Conservation (phyloP, 1,140 invertebrate genomes). For the Heliconius hermathena region DNA sequence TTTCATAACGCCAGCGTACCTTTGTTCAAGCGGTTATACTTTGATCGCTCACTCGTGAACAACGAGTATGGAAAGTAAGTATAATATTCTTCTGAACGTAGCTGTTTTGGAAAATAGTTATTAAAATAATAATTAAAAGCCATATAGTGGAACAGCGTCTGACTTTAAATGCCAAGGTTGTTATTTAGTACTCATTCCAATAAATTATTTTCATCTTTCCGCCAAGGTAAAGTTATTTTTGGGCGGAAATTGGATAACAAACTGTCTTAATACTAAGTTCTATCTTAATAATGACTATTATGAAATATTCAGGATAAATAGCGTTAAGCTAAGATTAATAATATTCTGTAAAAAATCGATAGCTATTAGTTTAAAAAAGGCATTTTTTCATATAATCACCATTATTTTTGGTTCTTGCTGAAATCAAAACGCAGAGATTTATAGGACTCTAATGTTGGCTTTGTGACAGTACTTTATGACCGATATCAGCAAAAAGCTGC, state of each 20-base stretch:
- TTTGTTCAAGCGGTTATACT: conserved; percentile 14
- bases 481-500: conserved; percentile 3
- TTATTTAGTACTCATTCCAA: no score
- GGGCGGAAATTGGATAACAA: no score
- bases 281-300: no score
- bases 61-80: not conserved
- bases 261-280: no score
- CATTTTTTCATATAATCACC: not conserved
- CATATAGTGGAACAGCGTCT: not conserved
- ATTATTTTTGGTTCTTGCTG: not conserved
- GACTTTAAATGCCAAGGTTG: no score
- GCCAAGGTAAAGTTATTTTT: no score
- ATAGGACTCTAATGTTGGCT: conserved; percentile 15
- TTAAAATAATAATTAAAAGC: not conserved
- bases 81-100: not conserved
- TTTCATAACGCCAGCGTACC: conserved; percentile 6
- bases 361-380: not conserved
- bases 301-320: no score
- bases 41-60: conserved; percentile 12
- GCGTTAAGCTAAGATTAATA: no score
- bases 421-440: conserved; percentile 5
- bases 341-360: no score
- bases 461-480: conserved; percentile 15
- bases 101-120: not conserved
- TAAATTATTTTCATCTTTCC: no score